Evolutionary conservation across 2,888 invertebrate species (phyloP).

Genomic region (Trisateles emortualis): DNA sequence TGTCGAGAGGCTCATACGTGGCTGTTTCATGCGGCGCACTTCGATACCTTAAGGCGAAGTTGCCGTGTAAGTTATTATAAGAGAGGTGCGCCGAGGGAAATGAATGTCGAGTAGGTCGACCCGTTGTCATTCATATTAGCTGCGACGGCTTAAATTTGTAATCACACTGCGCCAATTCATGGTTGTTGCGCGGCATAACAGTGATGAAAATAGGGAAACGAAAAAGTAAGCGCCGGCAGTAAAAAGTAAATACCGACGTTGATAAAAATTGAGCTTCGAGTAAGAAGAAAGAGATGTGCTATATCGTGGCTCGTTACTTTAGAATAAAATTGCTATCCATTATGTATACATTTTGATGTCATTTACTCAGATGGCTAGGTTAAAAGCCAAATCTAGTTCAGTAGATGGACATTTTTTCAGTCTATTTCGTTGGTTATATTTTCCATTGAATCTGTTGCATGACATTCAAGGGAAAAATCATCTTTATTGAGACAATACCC

Average conservation of each 20-base stretch:
- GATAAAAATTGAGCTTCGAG: conserved; percentile 61
- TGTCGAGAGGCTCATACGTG: conserved; percentile 21
- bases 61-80: conserved; percentile 85
- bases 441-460: too few relatives aligned
- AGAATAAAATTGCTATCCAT: conserved; percentile 55
- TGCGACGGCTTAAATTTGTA: conserved; percentile 84
- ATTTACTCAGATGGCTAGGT: conserved; percentile 38
- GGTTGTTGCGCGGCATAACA: conserved; percentile 61
- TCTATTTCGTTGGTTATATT: too few relatives aligned
- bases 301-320: conserved; percentile 54
- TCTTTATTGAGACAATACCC: too few relatives aligned
- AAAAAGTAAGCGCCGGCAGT: conserved; percentile 62
- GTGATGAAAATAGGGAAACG: conserved; percentile 64
- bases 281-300: conserved; percentile 56
- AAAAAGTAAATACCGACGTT: conserved; percentile 63
- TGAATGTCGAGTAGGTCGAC: conserved; percentile 85
- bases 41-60: conserved; percentile 81
- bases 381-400: conserved; percentile 22
- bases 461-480: too few relatives aligned
- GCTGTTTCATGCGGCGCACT: conserved; percentile 43
- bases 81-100: conserved; percentile 85
- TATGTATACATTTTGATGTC: conserved; percentile 51
- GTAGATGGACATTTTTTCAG: neutral
- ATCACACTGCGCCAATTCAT: conserved; percentile 80
- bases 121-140: conserved; percentile 87